Conservation (phyloP, 2,797 vertebrate species). For the Channa striata region DNA sequence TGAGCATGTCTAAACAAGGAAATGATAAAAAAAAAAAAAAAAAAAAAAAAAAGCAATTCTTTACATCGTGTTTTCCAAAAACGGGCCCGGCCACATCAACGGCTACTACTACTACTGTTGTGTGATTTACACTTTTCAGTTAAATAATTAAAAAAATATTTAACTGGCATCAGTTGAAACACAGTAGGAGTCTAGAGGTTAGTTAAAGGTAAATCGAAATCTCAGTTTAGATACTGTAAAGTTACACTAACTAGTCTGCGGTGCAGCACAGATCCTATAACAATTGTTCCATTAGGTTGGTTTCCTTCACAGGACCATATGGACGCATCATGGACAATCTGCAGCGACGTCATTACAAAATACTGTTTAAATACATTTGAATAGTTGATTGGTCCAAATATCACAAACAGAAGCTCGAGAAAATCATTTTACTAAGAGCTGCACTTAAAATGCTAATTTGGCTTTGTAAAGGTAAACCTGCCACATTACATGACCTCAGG, state of each 20-base stretch:
- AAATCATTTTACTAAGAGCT: no score
- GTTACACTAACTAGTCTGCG: not conserved
- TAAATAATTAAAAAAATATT: constrained; percentile 1
- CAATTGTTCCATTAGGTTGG: not conserved
- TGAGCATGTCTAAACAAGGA: constrained; percentile 67
- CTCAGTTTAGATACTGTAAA: not conserved
- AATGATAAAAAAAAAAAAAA: constrained; percentile 10
- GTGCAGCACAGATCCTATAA: not conserved
- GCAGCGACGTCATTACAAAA: no score
- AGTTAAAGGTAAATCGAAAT: not conserved
- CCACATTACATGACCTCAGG: no score
- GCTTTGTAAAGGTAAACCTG: no score
- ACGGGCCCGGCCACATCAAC: constrained; percentile 34
- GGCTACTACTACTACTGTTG: constrained; percentile 8
- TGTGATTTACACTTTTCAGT: not conserved
- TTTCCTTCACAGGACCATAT: not conserved
- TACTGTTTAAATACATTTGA: no score
- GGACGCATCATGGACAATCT: not conserved
- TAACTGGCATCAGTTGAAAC: not conserved
- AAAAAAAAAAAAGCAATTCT: no score
- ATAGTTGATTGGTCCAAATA: no score
- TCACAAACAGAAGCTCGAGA: no score
- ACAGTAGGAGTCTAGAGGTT: not conserved
- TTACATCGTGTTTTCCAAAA: constrained; percentile 32
- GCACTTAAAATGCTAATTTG: no score